A percentile compares a stretch with the other conserved stretches of the same genome.
These are phyloP conservation scores for Microtus richardsoni DNA, from an alignment of 2,113 vertebrate genomes.

Conservation along the genomic window DNA sequence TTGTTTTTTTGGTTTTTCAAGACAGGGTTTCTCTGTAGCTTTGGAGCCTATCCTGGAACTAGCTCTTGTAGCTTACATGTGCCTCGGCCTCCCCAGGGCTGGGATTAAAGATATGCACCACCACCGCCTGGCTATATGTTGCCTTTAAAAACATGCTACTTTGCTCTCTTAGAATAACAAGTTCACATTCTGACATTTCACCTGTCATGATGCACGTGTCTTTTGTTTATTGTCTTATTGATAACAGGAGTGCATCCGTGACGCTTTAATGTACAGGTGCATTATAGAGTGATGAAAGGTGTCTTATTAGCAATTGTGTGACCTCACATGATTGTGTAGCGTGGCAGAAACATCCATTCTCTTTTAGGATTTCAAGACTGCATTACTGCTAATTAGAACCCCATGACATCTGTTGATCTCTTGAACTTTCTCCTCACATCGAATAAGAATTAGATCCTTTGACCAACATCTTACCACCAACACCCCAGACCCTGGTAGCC, in stretches of 20 bases:
- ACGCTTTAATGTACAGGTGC: neutral
- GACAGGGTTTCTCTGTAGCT: too few relatives aligned
- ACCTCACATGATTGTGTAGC: neutral
- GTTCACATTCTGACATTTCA: neutral
- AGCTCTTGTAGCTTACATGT: too few relatives aligned
- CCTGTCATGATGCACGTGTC: neutral
- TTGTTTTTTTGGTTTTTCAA: neutral
- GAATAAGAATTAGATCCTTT: neutral
- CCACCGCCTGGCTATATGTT: too few relatives aligned
- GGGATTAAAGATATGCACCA: too few relatives aligned
- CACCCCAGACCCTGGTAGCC: neutral
- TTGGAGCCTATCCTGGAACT: too few relatives aligned
- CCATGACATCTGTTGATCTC: neutral
- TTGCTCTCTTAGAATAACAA: neutral
- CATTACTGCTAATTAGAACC: neutral
- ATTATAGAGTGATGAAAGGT: neutral
- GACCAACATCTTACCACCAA: too few relatives aligned
- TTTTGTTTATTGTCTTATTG: neutral
- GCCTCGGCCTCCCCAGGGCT: too few relatives aligned
- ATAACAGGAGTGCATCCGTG: too few relatives aligned
- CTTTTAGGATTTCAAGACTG: neutral
- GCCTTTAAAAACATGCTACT: neutral
- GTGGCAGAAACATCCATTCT: neutral
- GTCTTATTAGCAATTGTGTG: neutral
- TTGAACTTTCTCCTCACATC: neutral